Evolutionary conservation across 2,888 invertebrate genomes (phyloP).

Genomic region (Eumerus sabulonum): DNA sequence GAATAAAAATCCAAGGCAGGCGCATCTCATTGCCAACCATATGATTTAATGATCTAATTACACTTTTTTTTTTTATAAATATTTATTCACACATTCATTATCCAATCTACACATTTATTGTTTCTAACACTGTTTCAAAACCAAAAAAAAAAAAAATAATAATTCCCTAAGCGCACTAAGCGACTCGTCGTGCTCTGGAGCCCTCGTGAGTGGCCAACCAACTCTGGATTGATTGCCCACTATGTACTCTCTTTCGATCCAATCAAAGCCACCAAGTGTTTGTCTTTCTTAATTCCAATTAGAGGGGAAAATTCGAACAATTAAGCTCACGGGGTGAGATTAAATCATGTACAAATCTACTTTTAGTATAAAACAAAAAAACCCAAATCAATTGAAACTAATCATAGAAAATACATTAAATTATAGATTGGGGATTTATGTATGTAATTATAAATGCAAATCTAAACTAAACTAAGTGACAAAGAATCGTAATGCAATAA

Average conservation of each 20-base stretch:
- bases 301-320: slow-evolving; percentile 4
- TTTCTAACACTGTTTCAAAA: slow-evolving; percentile 62
- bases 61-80: slow-evolving; percentile 61
- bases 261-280: slow-evolving; percentile 36
- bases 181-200: neutral
- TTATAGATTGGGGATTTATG: slow-evolving; percentile 47
- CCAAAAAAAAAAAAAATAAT: slow-evolving; percentile 35
- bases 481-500: slow-evolving; percentile 60
- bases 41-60: slow-evolving; percentile 59
- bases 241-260: too few species aligned
- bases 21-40: slow-evolving; percentile 57
- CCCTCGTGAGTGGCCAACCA: neutral
- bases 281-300: slow-evolving; percentile 25
- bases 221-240: too few species aligned
- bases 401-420: slow-evolving; percentile 26
- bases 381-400: slow-evolving; percentile 45
- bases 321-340: slow-evolving; percentile 48
- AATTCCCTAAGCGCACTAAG: neutral
- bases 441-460: slow-evolving; percentile 16
- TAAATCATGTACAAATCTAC: slow-evolving; percentile 69
- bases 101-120: slow-evolving; percentile 54
- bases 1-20: slow-evolving; percentile 53
- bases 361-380: slow-evolving; percentile 66
- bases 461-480: slow-evolving; percentile 56
- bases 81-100: slow-evolving; percentile 66